Percentiles rank a stretch among this genome's conserved stretches.
phyloP scores from a whole-genome alignment of 2,888 invertebrate genomes.

The Pyrrhosoma nymphula region DNA sequence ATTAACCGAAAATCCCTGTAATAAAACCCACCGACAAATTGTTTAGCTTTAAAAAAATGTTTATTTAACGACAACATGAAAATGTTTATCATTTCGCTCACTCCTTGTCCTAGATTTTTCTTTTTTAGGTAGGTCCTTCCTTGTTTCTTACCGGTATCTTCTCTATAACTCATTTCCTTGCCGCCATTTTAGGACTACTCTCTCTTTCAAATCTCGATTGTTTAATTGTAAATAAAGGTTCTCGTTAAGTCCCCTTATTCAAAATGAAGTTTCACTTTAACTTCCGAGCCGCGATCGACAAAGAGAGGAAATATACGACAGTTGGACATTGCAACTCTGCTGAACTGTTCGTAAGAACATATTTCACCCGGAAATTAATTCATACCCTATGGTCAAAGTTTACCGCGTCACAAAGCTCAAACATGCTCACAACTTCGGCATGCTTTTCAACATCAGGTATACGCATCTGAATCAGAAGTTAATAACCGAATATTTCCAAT shows the following conservation, averaged over 20 bases:
- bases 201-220: neutral
- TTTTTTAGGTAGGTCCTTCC: neutral
- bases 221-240: neutral
- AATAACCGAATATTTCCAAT: no score
- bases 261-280: neutral
- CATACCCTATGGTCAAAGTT: no score
- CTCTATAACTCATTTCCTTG: neutral
- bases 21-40: constrained; percentile 30
- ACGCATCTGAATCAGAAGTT: no score
- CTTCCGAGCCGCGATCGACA: no score
- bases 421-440: no score
- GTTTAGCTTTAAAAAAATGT: neutral
- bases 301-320: no score
- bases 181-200: neutral
- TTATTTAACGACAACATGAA: constrained; percentile 18
- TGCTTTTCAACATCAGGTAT: no score
- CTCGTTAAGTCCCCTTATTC: neutral
- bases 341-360: no score
- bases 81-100: constrained; percentile 1
- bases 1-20: constrained; percentile 40
- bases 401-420: no score
- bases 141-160: neutral
- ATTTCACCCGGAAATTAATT: no score
- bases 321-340: no score
- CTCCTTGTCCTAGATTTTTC: neutral